Evolutionary conservation across 2,113 vertebrate genomes (phyloP).

Genomic region (Panthera leo): DNA sequence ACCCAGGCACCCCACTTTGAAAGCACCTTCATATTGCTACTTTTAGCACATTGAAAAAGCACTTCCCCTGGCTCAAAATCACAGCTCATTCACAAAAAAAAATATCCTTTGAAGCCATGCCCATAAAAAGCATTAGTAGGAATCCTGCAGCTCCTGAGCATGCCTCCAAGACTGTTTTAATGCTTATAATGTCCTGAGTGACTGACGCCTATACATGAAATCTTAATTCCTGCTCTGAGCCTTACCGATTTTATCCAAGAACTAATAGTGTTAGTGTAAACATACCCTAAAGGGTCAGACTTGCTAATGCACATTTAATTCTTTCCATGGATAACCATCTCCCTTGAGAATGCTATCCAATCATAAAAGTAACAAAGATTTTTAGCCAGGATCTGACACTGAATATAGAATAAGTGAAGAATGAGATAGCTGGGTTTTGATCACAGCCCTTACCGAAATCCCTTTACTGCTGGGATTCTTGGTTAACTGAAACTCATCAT

Average conservation of each 20-base stretch:
- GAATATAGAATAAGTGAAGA: slow-evolving; percentile 61
- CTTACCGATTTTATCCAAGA: slow-evolving; percentile 63
- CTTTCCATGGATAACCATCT: slow-evolving; percentile 53
- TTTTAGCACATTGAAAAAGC: background rate
- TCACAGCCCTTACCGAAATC: slow-evolving; percentile 66
- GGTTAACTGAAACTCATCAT: slow-evolving; percentile 69
- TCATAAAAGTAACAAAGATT: slow-evolving; percentile 70
- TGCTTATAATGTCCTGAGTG: slow-evolving; percentile 47
- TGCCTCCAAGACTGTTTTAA: slow-evolving; percentile 36
- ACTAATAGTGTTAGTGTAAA: slow-evolving; percentile 69
- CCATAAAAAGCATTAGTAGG: slow-evolving; percentile 36
- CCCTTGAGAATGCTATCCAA: slow-evolving; percentile 68
- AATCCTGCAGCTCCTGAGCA: background rate
- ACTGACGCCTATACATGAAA: slow-evolving; percentile 53
- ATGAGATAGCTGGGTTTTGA: slow-evolving; percentile 55
- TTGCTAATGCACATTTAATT: slow-evolving; percentile 77
- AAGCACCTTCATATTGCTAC: background rate
- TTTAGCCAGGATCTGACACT: slow-evolving; percentile 50
- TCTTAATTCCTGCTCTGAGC: slow-evolving; percentile 68
- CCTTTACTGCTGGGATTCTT: slow-evolving; percentile 56
- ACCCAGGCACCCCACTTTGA: background rate
- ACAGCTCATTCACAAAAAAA: slow-evolving; percentile 28
- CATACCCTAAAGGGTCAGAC: slow-evolving; percentile 68
- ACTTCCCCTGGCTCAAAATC: background rate
- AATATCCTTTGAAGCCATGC: slow-evolving; percentile 22